Percentiles rank a stretch among this genome's conserved stretches.
These are phyloP conservation scores for Volucella bombylans DNA, from an alignment of 2,888 invertebrate species.

Conservation along the genomic window DNA sequence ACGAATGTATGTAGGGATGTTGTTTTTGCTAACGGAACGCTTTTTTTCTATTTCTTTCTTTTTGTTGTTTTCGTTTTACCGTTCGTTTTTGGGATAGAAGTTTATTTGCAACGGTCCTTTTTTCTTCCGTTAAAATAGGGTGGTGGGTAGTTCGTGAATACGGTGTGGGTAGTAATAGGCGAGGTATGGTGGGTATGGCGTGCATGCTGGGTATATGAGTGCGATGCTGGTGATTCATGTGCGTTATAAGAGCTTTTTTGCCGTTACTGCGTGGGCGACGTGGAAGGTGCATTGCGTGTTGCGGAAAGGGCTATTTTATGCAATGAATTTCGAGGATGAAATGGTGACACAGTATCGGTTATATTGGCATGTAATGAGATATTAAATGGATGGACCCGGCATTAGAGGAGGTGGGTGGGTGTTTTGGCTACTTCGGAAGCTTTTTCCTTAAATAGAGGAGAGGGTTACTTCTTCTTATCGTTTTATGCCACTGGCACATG, in stretches of 20 bases:
- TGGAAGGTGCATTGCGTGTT: slow-evolving; percentile 54
- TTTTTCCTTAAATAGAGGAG: slow-evolving; percentile 3
- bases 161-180: slow-evolving; percentile 20
- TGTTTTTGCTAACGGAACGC: slow-evolving; percentile 29
- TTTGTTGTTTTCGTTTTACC: background rate
- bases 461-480: background rate
- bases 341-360: slow-evolving; percentile 44
- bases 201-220: slow-evolving; percentile 5
- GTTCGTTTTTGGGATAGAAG: background rate
- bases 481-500: background rate
- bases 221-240: slow-evolving; percentile 38
- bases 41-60: slow-evolving; percentile 8
- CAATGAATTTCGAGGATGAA: background rate
- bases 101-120: background rate
- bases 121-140: background rate
- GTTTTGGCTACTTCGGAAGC: slow-evolving; percentile 9
- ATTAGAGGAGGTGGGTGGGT: background rate
- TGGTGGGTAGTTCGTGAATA: slow-evolving; percentile 4
- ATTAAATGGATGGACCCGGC: slow-evolving; percentile 38
- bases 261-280: slow-evolving; percentile 28
- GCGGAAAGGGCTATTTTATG: slow-evolving; percentile 24
- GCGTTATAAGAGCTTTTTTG: slow-evolving; percentile 18
- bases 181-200: background rate
- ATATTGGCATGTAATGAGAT: slow-evolving; percentile 40
- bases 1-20: slow-evolving; percentile 6